phyloP scores from a whole-genome alignment of 35 echinoderm and acorn worm genomes.

The Ptychodera flava region DNA sequence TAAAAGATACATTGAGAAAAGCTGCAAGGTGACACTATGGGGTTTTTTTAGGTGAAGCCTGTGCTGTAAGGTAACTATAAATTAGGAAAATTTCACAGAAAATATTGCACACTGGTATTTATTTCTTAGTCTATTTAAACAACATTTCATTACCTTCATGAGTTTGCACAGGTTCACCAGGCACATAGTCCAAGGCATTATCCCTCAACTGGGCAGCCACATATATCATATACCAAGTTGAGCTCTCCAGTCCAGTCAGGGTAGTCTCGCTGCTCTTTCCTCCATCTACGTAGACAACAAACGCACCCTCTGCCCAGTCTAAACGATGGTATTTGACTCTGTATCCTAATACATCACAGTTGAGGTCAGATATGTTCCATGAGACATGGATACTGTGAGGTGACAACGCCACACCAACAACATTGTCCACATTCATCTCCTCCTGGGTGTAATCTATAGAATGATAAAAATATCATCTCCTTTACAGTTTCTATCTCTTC shows the following conservation, averaged over 20 bases:
- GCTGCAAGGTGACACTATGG: too few species aligned
- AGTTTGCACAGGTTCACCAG: not conserved
- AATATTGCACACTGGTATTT: too few species aligned
- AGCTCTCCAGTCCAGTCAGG: not conserved
- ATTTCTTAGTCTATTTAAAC: too few species aligned
- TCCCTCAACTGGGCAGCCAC: not conserved
- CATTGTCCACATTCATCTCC: constrained; percentile 56
- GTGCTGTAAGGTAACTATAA: too few species aligned
- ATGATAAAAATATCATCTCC: too few species aligned
- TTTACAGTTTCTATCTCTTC: too few species aligned
- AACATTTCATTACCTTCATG: not conserved
- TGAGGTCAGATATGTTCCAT: constrained; percentile 48
- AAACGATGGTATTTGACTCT: constrained; percentile 2
- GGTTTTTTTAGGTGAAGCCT: too few species aligned
- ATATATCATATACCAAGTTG: not conserved
- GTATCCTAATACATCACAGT: constrained; percentile 64
- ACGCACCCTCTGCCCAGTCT: not conserved
- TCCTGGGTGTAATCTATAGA: not conserved
- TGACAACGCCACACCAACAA: constrained; percentile 22
- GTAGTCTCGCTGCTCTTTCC: not conserved
- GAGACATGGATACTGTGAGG: constrained; percentile 34
- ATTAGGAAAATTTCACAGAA: too few species aligned
- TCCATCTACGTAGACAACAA: not conserved
- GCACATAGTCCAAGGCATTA: not conserved
- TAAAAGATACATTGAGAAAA: too few species aligned